Evolutionary conservation across 2,888 invertebrate genomes (phyloP), one percentile per base, ranked within the genome.

Genomic region (Rhimphoctona megacephalus): DNA sequence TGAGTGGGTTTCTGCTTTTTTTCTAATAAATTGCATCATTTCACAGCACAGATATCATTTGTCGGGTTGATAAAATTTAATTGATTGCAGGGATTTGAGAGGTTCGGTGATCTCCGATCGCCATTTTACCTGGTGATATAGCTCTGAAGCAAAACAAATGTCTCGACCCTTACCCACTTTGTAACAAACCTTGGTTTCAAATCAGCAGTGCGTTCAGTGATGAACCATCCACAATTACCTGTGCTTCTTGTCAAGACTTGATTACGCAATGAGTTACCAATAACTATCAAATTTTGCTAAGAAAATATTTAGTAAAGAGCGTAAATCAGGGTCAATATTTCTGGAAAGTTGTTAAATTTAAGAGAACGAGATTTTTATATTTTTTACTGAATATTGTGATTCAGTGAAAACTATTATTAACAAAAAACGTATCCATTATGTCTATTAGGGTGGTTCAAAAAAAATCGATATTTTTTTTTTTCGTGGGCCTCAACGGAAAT

Each of bases 61-160:
- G 61, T 30, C 17, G 14, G 61, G 30, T 17, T 61, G 61, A 30
- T 30, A 25, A 17, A 30, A 61, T 61, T 61, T 30, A 30, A 61
- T 61, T 30, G 11, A 30, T 61, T 30, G 61, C 30, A 30, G 30
- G 30, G 30, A 61, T 30, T 61, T 30, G 6, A 17, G 30, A 61
- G 61, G 30, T 61, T 17, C 30, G 17, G 30, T 17, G 17, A 30
- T 30, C 61, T 7, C 61, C 25, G 30, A 9, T 30, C 30, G 25
- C 30, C 30, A 30, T 61, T 49, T 30, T 61, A 30, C 30, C 7
- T 30, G 17, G 30, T 61, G 30, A 61, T 30, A 30, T 30, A 30
- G 17, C 61, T 61, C 61, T 17, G 7, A 61, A 61, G 61, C 61
- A 61, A 61, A 30, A 61, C 61, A 61, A 61, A 61, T 61, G 61